Base-by-base conservation (phyloP, 2,113 vertebrate species). In the Hypanus sabinus region DNA sequence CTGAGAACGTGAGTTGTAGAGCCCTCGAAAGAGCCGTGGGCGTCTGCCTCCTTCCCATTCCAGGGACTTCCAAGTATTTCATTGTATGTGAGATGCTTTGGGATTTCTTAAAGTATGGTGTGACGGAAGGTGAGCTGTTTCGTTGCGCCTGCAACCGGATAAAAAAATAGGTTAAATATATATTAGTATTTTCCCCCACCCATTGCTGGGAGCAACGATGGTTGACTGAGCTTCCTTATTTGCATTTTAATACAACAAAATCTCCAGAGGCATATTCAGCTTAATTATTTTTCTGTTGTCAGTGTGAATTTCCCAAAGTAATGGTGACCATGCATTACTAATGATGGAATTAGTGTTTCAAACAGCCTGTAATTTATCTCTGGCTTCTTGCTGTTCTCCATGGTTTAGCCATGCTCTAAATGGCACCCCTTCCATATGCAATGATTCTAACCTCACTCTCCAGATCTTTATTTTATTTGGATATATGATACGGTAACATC, bases 231-330 rank as follows among this genome's bases (percentile, higher is more conserved):
- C 33, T 22, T 36, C 20, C 62, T 92, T 92, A 71, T 92, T 92
- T 38, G 62, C 65, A 92, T 92, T 92, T 92, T 92, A 70, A 36
- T 92, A 33, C 33, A 91, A 38, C 62, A 92, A 24, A 36, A 16
- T 92, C 88, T 92, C 65, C 10, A 70, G 88, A 62, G 33, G 10
- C n/a, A 22, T 92, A 70, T 71, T 70, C n/a, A 18, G 88, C 70
- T 38, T 92, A 92, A 92, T 92, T 70, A 70, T 92, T 92, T 68
- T 92, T 92, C 65, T 71, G 62, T 71, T 38, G 62, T 71, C 88
- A 70, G n/a, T 92, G 16, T 38, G 65, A 71, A 18, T 71, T 71
- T 92, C 20, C n/a, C 9, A n/a, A 90, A 65, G 30, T 33, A 65
- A 68, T 65, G 14, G 60, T 33, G 62, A n/a, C 60, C 87, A 33